Conservation (phyloP, 2,888 invertebrate genomes). For the Cremastinae sp. region DNA sequence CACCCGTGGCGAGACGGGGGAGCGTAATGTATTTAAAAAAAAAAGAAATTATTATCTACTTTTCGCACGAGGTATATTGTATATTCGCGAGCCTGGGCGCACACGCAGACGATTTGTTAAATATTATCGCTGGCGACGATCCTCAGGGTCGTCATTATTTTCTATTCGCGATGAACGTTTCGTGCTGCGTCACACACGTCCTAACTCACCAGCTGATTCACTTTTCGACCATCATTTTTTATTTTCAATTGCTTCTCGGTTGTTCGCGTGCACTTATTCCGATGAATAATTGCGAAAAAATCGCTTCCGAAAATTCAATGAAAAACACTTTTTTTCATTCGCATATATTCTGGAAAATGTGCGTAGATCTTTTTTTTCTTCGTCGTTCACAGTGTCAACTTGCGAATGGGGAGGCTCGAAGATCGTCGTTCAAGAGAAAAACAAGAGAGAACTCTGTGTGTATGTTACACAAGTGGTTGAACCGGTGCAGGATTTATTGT, state of each 20-base stretch:
- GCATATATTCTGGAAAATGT: too few species aligned
- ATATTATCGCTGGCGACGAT: slow-evolving; percentile 67
- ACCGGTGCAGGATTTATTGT: slow-evolving; percentile 48
- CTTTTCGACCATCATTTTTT: slow-evolving; percentile 40
- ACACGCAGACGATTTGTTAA: slow-evolving; percentile 38
- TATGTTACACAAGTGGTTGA: slow-evolving; percentile 49
- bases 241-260: slow-evolving; percentile 16
- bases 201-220: slow-evolving; percentile 65
- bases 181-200: slow-evolving; percentile 65
- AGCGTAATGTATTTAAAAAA: slow-evolving; percentile 56
- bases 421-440: too few species aligned
- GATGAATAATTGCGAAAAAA: background rate
- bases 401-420: too few species aligned
- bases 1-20: background rate
- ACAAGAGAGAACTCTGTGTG: background rate
- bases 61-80: slow-evolving; percentile 37
- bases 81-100: background rate
- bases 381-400: too few species aligned
- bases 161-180: slow-evolving; percentile 68
- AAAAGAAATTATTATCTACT: slow-evolving; percentile 55
- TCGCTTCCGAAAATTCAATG: too few species aligned
- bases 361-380: too few species aligned
- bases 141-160: slow-evolving; percentile 67
- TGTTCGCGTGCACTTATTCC: slow-evolving; percentile 4
- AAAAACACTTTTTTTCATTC: too few species aligned